phyloP scores from a whole-genome alignment of 2,113 vertebrate genomes.

The Chaetodon trifascialis region DNA sequence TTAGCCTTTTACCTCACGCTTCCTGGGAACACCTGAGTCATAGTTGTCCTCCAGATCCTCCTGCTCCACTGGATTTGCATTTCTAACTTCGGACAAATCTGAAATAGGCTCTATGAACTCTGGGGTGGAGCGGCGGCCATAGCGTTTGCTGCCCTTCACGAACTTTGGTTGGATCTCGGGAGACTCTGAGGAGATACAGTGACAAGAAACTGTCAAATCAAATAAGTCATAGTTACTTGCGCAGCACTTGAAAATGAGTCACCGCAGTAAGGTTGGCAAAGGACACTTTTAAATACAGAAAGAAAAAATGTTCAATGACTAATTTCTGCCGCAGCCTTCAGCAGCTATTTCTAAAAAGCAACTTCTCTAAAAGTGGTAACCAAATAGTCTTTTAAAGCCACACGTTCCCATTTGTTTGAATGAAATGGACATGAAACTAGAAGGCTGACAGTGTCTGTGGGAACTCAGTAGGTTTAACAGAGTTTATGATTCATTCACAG shows the following conservation, averaged over 20 bases:
- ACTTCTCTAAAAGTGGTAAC: conserved; percentile 52
- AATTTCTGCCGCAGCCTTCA: background rate
- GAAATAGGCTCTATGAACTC: conserved; percentile 85
- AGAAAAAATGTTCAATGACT: background rate
- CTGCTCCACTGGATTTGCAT: conserved; percentile 70
- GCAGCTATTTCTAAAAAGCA: conserved; percentile 48
- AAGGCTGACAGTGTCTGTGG: too few species aligned
- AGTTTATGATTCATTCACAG: background rate
- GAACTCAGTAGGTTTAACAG: background rate
- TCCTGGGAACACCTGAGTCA: conserved; percentile 78
- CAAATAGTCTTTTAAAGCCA: background rate
- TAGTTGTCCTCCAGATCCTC: conserved; percentile 73
- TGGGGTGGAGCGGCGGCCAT: conserved; percentile 91
- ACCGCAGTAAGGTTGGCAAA: background rate
- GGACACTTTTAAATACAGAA: background rate
- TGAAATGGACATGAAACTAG: background rate
- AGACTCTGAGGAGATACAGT: conserved; percentile 78
- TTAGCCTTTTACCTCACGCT: conserved; percentile 86
- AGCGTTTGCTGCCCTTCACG: conserved; percentile 93
- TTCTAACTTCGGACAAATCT: conserved; percentile 80
- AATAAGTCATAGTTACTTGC: background rate
- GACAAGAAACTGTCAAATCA: background rate
- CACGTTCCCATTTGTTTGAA: background rate
- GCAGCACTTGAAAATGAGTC: background rate
- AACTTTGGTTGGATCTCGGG: conserved; percentile 94